phyloP scores from a whole-genome alignment of 2,888 invertebrate genomes.

The Leucoma salicis region DNA sequence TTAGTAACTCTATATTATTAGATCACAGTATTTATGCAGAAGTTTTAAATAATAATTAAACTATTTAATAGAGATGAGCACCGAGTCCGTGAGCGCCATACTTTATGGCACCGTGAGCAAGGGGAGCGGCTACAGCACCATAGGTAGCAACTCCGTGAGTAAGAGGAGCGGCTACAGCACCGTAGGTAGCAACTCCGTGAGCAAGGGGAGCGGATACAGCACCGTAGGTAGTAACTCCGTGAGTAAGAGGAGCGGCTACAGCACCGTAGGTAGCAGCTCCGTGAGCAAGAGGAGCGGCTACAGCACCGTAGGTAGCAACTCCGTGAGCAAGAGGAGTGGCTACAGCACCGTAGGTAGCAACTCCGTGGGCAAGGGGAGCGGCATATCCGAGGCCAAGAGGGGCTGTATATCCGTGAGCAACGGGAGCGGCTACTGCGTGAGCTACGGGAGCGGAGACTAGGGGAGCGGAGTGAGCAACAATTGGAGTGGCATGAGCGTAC shows the following conservation, averaged over 20 bases:
- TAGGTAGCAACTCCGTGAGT: conserved; percentile 34
- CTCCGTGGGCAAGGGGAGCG: conserved; percentile 40
- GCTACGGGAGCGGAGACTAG: conserved; percentile 48
- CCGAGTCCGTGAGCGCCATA: conserved; percentile 35
- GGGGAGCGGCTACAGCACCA: conserved; percentile 23
- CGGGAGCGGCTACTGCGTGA: conserved; percentile 24
- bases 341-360: conserved; percentile 25
- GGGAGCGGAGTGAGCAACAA: conserved; percentile 57
- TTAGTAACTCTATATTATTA: conserved; percentile 29
- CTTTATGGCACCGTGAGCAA: conserved; percentile 23
- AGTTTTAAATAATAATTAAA: not conserved
- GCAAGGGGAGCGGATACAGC: conserved; percentile 23
- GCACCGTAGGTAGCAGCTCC: conserved; percentile 42
- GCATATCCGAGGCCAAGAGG: conserved; percentile 25
- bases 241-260: conserved; percentile 30
- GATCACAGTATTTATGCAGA: conserved; percentile 29
- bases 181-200: conserved; percentile 29
- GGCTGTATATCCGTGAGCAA: conserved; percentile 20
- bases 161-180: conserved; percentile 32
- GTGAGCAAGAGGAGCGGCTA: conserved; percentile 13
- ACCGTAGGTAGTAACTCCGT: conserved; percentile 25
- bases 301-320: conserved; percentile 38
- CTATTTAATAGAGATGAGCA: conserved; percentile 37
- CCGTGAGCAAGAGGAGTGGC: conserved; percentile 38
- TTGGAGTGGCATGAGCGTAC: conserved; percentile 45